Base-by-base conservation (phyloP, 2,113 vertebrate species). In the Corythoichthys haematopterus region DNA sequence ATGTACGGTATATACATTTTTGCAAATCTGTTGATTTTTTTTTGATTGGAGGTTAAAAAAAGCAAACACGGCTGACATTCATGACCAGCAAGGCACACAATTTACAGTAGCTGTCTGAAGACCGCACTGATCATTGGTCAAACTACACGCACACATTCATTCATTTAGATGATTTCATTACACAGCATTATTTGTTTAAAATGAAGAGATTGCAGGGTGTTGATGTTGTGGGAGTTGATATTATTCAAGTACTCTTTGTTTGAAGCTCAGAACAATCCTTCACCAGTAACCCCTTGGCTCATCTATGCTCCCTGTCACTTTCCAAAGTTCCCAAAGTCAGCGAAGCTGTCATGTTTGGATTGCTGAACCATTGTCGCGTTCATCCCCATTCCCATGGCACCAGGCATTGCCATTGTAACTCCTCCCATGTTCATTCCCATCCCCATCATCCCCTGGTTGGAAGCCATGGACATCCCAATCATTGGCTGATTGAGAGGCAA, bases 261-360 rank as follows among this genome's bases (percentile, higher is more conserved):
- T 94, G 92, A 88, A 93, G 92, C 93, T 96, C 89, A 70, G 93
- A 55, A 93, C 88, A 94, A 93, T 94, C 93, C 94, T 96, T 96
- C 94, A 95, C 92, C 83, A 77, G 64, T 63, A 60, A 38, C 66
- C 72, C 71, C 76, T 70, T 71, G 70, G 56, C 71, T 37, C 10
- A 66, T 67, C 68, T 88, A 85, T 85, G 57, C 86, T 82, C 78
- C 70, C 63, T 55, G 75, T 95, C 93, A 99, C 92, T 99, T 99
- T 88, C 95, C 94, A 89, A 99, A 99, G 93, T 97, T 98, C 89
- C 92, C 95, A 66, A 99, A 99, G 88, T 98, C 96, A 88, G 96
- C 96, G 84, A 99, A 99, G 92, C 95, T 95, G 91, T 99, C 94
- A 83, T 93, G 95, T 93, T 96, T 99, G 88, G 93, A 93, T 78